A percentile compares a stretch with the other conserved stretches of the same genome.
Conservation (phyloP, 2,113 vertebrate species). For the Ondatra zibethicus region DNA sequence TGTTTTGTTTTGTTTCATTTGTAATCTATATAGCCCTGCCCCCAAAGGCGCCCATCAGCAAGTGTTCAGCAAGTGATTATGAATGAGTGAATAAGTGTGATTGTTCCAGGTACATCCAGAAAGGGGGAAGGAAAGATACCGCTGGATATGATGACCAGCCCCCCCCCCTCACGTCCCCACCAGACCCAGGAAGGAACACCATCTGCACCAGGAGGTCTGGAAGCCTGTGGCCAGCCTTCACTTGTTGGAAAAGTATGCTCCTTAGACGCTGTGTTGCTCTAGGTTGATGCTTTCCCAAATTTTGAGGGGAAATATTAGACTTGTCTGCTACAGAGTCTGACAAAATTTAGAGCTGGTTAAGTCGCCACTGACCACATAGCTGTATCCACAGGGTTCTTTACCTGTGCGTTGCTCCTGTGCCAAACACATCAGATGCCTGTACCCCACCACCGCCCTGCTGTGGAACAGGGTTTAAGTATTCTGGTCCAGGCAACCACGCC, state of each 20-base stretch:
- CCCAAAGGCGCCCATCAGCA: background rate
- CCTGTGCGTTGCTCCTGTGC: background rate
- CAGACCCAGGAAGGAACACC: background rate
- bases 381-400: background rate
- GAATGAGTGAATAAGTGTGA: background rate
- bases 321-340: background rate
- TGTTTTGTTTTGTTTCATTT: background rate
- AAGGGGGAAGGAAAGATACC: background rate
- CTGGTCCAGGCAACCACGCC: background rate
- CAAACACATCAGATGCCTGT: background rate
- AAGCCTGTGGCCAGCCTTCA: background rate
- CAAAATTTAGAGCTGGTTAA: background rate
- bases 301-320: background rate
- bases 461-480: background rate
- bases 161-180: background rate
- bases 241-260: background rate
- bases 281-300: background rate
- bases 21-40: background rate
- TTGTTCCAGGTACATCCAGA: background rate
- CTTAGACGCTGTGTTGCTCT: background rate
- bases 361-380: background rate
- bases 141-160: no score
- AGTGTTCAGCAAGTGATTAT: background rate
- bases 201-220: background rate
- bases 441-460: background rate